A percentile compares a stretch with the other conserved stretches of the same genome.
phyloP scores from a whole-genome alignment of 2,113 vertebrate species.

The Crotalus horridus region DNA sequence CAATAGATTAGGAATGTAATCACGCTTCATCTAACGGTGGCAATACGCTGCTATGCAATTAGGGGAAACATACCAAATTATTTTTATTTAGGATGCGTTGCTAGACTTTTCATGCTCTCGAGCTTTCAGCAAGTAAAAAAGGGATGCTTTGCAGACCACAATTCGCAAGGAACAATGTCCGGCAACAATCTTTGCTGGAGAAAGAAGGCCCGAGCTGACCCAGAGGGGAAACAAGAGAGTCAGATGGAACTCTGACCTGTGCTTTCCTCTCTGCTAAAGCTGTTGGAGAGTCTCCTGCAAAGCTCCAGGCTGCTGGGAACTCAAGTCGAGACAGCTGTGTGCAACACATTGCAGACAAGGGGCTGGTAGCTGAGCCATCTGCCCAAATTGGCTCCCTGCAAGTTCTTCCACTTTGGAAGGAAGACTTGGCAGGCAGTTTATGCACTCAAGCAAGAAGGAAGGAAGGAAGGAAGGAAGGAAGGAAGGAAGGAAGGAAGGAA shows the following conservation, averaged over 20 bases:
- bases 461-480: no score
- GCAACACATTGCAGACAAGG: neutral
- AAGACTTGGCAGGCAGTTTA: neutral
- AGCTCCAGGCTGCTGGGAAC: neutral
- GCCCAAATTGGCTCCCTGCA: neutral
- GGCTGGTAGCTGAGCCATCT: neutral
- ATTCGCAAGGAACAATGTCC: no score
- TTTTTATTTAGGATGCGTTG: neutral
- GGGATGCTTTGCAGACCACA: no score
- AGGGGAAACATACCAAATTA: neutral
- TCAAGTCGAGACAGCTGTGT: neutral
- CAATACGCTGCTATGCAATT: neutral
- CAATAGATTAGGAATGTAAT: neutral
- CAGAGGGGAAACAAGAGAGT: neutral
- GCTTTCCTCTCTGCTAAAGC: neutral
- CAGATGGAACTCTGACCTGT: neutral
- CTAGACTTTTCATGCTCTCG: neutral
- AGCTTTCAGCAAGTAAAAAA: neutral
- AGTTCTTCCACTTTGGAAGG: conserved; percentile 1
- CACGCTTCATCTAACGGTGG: neutral
- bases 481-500: neutral
- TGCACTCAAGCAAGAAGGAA: neutral
- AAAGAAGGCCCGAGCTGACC: neutral
- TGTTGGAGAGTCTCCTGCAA: neutral
- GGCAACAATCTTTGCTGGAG: no score